Base-by-base conservation (phyloP, 2,797 vertebrate genomes). In the Lepus oiostolus region DNA sequence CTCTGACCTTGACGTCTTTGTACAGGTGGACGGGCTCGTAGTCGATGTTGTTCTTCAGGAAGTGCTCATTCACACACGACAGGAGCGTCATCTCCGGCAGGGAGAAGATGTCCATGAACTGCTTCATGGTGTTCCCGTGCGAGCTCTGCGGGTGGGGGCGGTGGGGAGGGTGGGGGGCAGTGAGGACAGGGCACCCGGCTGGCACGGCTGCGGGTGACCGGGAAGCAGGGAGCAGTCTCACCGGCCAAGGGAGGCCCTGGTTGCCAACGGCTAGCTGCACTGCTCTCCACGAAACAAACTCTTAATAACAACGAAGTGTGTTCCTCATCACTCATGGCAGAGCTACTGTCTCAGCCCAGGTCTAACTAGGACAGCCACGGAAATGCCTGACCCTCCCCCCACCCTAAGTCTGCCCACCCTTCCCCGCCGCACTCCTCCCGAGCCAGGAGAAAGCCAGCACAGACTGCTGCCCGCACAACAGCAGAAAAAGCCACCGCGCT, bases 51-150 rank as follows among this genome's bases (percentile, higher is more conserved):
- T 99, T 99, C 97, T 98, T 99, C 98, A 99, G 99, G 97, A 99
- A 99, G 98, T 99, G 99, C 47, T 99, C 99, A 4, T 99, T 99
- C 97, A 99, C 99, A 10, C 99, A 99, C 24, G 98, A 99, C 76
- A 99, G 98, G 42, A 99, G 99, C 1, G 98, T 99, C 99, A 99
- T 99, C 98, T 99, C 99, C 0, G 99, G 99, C 96, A 99, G 98
- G 16, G 99, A 99, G 98, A 99, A 99, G 95, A 99, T 99, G 98
- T 99, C 99, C 99, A 99, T 99, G 98, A 99, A 99, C 98, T 99
- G 99, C 90, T 99, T 99, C 99, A 99, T 99, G 79, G 99, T 99
- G 97, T 99, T 99, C 72, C 99, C 99, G 1, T 99, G 99, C 79
- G 99, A 99, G 96, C 99, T 99, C 99, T 99, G 95, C 3, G 13